Base-by-base conservation (phyloP, 2,888 invertebrate species). In the Notodonta dromedarius region DNA sequence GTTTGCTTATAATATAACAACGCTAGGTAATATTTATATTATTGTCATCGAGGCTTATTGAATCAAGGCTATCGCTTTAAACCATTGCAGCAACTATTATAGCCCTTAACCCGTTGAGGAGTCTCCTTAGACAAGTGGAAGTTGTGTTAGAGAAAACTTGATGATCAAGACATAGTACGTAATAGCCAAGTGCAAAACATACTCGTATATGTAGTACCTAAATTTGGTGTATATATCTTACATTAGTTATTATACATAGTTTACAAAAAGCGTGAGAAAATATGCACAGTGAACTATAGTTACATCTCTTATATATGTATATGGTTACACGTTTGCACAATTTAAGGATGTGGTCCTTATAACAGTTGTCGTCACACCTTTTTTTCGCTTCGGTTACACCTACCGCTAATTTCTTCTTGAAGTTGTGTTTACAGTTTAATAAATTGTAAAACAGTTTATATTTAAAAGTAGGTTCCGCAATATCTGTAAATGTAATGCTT, bases 181-280 rank as follows among this genome's bases (percentile, higher is more conserved):
- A 50, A 62, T 53, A 62, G 62, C 60, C 14, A 48, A 51, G 65
- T 71, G 69, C 59, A 48, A 35, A 61, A 56, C 24, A 35, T 2
- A n/a, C n/a, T n/a, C n/a, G n/a, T n/a, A 54, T 52, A 35, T 3
- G 5, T 51, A 56, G 24, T 24, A 24, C 24, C 24, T 24, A 52
- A 14, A 60, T 57, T 62, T 68, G 66, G 69, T 75, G 65, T 71
- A 69, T 73, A 70, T 71, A 75, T 74, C 65, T n/a, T 76, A 76
- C 66, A 74, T 46, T n/a, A 13, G 5, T 61, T 56, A 56, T 63
- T 56, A 32, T 53, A 9, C 46, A 46, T 46, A n/a, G 5, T 46
- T 11, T n/a, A 46, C 5, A n/a, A 46, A n/a, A n/a, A n/a, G 46
- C 12, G 42, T 46, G 46, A 46, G n/a, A 46, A 46, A n/a, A n/a